Conservation (phyloP, 2,888 invertebrate species). For the Trissoscelio sp. region DNA sequence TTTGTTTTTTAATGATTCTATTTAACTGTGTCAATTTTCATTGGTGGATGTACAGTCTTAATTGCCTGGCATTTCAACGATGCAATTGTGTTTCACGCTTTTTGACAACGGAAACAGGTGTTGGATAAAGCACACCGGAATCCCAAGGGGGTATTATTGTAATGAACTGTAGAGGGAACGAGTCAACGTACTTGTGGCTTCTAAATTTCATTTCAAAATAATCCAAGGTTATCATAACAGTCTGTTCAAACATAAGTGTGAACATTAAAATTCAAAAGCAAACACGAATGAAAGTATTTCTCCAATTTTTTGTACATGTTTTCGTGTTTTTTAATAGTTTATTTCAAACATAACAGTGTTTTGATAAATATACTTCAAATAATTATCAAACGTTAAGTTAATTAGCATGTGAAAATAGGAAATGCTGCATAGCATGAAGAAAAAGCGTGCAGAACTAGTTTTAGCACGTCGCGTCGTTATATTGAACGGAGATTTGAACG, state of each 20-base stretch:
- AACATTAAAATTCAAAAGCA: neutral
- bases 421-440: constrained; percentile 17
- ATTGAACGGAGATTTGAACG: constrained; percentile 64
- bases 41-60: neutral
- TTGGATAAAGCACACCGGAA: constrained; percentile 37
- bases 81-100: constrained; percentile 59
- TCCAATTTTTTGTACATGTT: neutral
- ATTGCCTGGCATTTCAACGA: constrained; percentile 2
- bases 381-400: too few relatives aligned
- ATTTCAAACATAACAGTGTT: neutral
- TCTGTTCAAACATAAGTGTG: constrained; percentile 14
- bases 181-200: constrained; percentile 30
- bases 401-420: constrained; percentile 45
- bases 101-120: constrained; percentile 74
- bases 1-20: too few relatives aligned
- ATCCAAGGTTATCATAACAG: constrained; percentile 58
- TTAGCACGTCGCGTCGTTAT: constrained; percentile 31
- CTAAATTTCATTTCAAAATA: constrained; percentile 26
- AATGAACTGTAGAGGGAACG: neutral
- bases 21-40: too few relatives aligned
- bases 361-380: constrained; percentile 12
- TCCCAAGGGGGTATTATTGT: constrained; percentile 28
- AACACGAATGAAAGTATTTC: neutral
- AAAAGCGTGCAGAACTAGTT: constrained; percentile 59
- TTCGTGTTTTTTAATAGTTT: neutral